Evolutionary conservation across 2,888 invertebrate genomes (phyloP).

Genomic region (Ptychoptera albimana): DNA sequence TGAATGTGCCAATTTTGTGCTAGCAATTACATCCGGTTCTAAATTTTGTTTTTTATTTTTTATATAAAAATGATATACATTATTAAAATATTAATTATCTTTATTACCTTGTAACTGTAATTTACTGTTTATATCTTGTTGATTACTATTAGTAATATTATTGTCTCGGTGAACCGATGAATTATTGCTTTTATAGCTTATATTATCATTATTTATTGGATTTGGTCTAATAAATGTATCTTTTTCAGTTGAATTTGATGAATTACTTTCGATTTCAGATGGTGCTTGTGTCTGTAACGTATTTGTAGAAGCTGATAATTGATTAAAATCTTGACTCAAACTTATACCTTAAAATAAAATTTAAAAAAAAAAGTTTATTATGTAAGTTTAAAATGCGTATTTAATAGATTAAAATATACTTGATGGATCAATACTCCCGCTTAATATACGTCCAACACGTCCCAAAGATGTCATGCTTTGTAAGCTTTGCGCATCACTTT

Average conservation of each 20-base stretch:
- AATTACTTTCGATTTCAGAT: slow-evolving; percentile 1
- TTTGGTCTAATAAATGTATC: not conserved
- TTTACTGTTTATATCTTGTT: not conserved
- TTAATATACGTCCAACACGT: slow-evolving; percentile 62
- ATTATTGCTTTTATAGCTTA: no score
- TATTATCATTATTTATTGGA: no score
- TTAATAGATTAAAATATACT: slow-evolving; percentile 25
- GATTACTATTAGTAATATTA: not conserved
- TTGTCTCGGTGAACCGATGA: not conserved
- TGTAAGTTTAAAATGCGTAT: not conserved
- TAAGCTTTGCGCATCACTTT: slow-evolving; percentile 73
- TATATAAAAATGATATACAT: not conserved
- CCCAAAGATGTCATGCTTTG: slow-evolving; percentile 82
- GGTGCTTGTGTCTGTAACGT: slow-evolving; percentile 19
- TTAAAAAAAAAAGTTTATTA: not conserved
- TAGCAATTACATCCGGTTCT: slow-evolving; percentile 87
- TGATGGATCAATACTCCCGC: slow-evolving; percentile 47
- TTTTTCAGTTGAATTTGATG: not conserved
- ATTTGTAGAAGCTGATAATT: slow-evolving; percentile 17
- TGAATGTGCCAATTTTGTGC: slow-evolving; percentile 53
- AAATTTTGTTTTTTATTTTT: not conserved
- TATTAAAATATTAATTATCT: no score
- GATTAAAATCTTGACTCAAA: slow-evolving; percentile 25
- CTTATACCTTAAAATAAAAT: slow-evolving; percentile 19
- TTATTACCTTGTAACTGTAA: not conserved